Evolutionary conservation across 2,888 invertebrate species (phyloP).

Genomic region (Cryptocephalus moraei): DNA sequence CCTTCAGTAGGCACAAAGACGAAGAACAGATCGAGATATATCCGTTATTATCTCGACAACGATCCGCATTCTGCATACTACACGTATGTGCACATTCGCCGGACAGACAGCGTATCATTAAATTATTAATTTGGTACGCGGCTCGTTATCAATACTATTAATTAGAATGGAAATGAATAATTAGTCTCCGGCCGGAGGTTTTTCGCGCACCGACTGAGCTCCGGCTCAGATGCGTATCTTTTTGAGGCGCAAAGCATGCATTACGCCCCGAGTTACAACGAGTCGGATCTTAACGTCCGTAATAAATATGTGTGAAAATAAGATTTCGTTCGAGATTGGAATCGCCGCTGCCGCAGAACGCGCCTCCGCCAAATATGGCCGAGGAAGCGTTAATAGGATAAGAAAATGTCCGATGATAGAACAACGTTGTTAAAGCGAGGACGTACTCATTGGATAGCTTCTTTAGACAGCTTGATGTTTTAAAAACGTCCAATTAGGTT

Average conservation of each 20-base stretch:
- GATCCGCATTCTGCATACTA: slow-evolving; percentile 10
- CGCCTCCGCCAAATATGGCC: too few relatives aligned
- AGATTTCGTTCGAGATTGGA: background rate
- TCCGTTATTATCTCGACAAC: background rate
- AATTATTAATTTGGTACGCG: slow-evolving; percentile 22
- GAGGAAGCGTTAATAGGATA: too few relatives aligned
- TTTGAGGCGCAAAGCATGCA: slow-evolving; percentile 7
- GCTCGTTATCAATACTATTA: slow-evolving; percentile 19
- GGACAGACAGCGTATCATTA: slow-evolving; percentile 19
- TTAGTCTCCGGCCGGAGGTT: slow-evolving; percentile 4
- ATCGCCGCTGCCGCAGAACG: too few relatives aligned
- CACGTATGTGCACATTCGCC: slow-evolving; percentile 1
- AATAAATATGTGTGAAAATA: slow-evolving; percentile 15
- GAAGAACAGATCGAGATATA: too few relatives aligned
- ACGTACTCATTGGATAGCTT: too few relatives aligned
- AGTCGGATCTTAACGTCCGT: slow-evolving; percentile 13
- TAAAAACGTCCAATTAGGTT: too few relatives aligned
- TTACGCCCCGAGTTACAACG: slow-evolving; percentile 9
- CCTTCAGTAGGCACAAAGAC: too few relatives aligned
- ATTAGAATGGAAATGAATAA: slow-evolving; percentile 18
- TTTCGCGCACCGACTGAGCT: too few relatives aligned
- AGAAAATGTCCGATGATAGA: too few relatives aligned
- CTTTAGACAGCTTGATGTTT: too few relatives aligned
- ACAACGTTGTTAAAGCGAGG: too few relatives aligned
- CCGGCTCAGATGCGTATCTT: too few relatives aligned